Percentiles rank a stretch among this genome's conserved stretches.
Evolutionary conservation across 2,113 vertebrate species (phyloP).

Genomic region (Rhabdomys dilectus): DNA sequence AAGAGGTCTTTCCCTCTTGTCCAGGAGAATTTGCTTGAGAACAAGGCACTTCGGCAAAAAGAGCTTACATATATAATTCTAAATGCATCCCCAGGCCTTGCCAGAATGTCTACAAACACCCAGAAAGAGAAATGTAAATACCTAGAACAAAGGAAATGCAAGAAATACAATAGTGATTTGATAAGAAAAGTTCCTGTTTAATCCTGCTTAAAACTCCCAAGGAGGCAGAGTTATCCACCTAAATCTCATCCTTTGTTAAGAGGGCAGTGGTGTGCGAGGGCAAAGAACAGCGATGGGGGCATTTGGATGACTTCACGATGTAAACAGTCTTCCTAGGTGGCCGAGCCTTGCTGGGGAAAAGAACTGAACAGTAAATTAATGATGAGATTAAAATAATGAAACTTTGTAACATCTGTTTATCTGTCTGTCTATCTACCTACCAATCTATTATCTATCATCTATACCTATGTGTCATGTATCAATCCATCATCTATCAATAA

Average conservation of each 20-base stretch:
- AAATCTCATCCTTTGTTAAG: background rate
- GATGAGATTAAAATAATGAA: background rate
- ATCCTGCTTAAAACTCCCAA: background rate
- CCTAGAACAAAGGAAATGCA: background rate
- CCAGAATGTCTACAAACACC: background rate
- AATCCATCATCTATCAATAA: background rate
- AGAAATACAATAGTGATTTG: background rate
- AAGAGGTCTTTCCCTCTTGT: background rate
- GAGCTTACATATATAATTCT: background rate
- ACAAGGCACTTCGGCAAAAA: background rate
- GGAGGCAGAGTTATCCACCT: background rate
- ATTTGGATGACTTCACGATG: background rate
- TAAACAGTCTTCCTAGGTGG: background rate
- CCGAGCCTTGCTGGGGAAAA: background rate
- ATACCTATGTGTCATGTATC: too few relatives aligned
- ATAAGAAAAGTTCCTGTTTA: too few relatives aligned
- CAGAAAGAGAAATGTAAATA: background rate
- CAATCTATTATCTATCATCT: background rate
- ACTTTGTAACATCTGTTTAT: background rate
- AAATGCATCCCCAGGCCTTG: too few relatives aligned
- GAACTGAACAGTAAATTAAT: background rate
- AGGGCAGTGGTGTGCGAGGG: background rate
- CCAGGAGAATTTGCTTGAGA: background rate
- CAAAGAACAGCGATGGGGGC: background rate
- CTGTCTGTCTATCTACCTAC: background rate